Base-by-base conservation (phyloP, 2,888 invertebrate species). In the Plagiodera versicolora region DNA sequence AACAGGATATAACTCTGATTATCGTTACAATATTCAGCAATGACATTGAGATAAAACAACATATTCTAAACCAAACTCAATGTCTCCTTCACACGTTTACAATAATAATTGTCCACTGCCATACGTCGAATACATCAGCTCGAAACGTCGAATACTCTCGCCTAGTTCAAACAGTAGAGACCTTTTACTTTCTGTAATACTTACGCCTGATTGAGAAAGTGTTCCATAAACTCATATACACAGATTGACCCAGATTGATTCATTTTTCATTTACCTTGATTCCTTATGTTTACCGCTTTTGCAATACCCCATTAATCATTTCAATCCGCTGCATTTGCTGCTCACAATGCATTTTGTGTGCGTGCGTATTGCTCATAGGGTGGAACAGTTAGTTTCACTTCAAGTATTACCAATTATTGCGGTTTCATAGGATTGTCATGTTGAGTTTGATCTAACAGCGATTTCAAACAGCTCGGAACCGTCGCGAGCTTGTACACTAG, bases 151-250 rank as follows among this genome's bases (percentile, higher is more conserved):
- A 14, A 39, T 4, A 39, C 51, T 51, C 50, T 58, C 51, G 51
- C 51, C 51, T 32, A 58, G 50, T 35, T 53, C 53, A 53, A 39
- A 52, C 39, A 35, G 20, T 39, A 49, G 18, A 57, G 24, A 58
- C 57, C 57, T 58, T 58, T 58, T 58, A 58, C 57, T 58, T 58
- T 58, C 57, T 32, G 51, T 47, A 58, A 51, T 46, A 58, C 57
- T 58, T 58, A 51, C 50, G 51, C 45, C 24, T 35, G 56, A 50
- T 50, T 24, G 53, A 53, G 53, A 53, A 53, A 53, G 53, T 53
- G 53, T 35, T 53, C 53, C 19, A 53, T 35, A 44, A 53, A 44
- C 53, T 44, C 53, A 44, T 24, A 53, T 19, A 39, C 39, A 39
- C 53, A 53, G 53, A 53, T 45, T 45, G 53, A 58, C 57, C 51